Conservation (phyloP, 2,113 vertebrate genomes). For the Dunckerocampus dactyliophorus region DNA sequence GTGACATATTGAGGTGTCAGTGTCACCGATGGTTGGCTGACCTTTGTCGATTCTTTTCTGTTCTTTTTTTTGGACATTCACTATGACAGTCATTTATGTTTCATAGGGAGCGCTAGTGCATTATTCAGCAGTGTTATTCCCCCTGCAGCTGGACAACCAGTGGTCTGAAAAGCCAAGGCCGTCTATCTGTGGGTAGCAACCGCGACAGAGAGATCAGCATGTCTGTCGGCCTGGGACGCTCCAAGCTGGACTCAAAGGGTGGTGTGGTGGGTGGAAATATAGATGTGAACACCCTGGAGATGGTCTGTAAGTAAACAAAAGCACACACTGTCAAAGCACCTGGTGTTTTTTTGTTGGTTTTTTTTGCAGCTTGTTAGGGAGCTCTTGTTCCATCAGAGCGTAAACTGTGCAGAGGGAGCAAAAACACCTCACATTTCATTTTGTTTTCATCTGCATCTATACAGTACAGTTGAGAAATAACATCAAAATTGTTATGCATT, state of each 20-base stretch:
- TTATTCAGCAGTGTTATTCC: slow-evolving; percentile 34
- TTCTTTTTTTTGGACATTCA: slow-evolving; percentile 4
- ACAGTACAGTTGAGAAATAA: not conserved
- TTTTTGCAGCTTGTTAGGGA: slow-evolving; percentile 16
- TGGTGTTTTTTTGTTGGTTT: slow-evolving; percentile 12
- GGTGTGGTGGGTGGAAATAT: slow-evolving; percentile 98
- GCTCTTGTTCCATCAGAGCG: slow-evolving; percentile 11
- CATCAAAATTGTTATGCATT: not conserved
- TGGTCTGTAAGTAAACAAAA: slow-evolving; percentile 88
- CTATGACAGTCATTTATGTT: slow-evolving; percentile 38
- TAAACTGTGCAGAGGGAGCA: slow-evolving; percentile 6
- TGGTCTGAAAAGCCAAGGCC: slow-evolving; percentile 96
- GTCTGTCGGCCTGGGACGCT: slow-evolving; percentile 94
- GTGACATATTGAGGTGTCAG: slow-evolving; percentile 1
- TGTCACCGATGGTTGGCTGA: not conserved
- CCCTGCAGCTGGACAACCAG: slow-evolving; percentile 92
- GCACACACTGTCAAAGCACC: slow-evolving; percentile 1
- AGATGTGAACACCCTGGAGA: slow-evolving; percentile 96
- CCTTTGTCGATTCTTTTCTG: not conserved
- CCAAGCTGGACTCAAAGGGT: slow-evolving; percentile 95
- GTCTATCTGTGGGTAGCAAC: slow-evolving; percentile 94
- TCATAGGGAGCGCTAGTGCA: slow-evolving; percentile 20
- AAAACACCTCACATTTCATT: not conserved
- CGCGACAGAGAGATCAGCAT: slow-evolving; percentile 96
- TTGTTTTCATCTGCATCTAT: not conserved